These are phyloP conservation scores for Anastrepha ludens DNA, from an alignment of 1,140 invertebrate genomes.

Conservation along the genomic window DNA sequence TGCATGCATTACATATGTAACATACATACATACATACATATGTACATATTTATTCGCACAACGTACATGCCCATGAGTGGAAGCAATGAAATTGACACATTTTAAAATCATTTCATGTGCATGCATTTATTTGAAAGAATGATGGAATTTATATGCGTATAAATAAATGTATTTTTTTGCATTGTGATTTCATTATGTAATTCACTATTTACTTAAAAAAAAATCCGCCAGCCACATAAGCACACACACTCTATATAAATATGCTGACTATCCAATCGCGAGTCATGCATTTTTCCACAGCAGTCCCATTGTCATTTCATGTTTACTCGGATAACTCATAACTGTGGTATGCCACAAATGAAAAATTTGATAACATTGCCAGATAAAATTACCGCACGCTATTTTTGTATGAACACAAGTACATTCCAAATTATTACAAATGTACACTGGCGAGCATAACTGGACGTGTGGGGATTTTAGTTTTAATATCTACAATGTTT, in stretches of 20 bases:
- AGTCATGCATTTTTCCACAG: not conserved
- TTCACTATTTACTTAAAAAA: not conserved
- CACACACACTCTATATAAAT: not conserved
- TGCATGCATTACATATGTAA: too few relatives aligned
- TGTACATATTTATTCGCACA: too few relatives aligned
- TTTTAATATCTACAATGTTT: too few relatives aligned
- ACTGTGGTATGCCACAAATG: slow-evolving; percentile 40
- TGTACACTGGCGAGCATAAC: too few relatives aligned
- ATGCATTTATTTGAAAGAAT: too few relatives aligned
- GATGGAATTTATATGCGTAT: too few relatives aligned
- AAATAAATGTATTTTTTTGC: not conserved
- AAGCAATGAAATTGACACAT: not conserved
- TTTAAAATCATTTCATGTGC: not conserved
- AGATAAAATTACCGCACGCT: slow-evolving; percentile 36
- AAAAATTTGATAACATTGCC: slow-evolving; percentile 21
- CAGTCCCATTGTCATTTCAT: slow-evolving; percentile 12
- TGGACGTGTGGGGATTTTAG: too few relatives aligned
- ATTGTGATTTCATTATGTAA: slow-evolving; percentile 21
- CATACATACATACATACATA: too few relatives aligned
- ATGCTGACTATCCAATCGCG: not conserved
- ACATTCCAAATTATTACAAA: too few relatives aligned
- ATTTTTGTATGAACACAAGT: not conserved
- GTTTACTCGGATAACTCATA: slow-evolving; percentile 23
- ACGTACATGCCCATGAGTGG: not conserved
- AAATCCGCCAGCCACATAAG: slow-evolving; percentile 19